Conservation (phyloP, 2,797 vertebrate genomes). For the Sebastes hubbsi region DNA sequence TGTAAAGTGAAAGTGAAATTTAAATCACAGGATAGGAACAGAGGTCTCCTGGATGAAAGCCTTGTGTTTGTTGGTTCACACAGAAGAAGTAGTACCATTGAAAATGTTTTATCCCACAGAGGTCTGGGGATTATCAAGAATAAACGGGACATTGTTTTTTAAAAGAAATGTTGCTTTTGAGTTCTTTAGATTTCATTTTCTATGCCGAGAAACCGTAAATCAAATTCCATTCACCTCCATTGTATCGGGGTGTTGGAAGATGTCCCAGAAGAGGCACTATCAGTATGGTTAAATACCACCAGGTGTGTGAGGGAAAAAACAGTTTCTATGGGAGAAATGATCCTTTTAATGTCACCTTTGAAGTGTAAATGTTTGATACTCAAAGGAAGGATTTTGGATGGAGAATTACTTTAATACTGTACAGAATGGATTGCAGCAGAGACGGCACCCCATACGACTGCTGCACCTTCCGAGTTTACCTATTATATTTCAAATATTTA, state of each 20-base stretch:
- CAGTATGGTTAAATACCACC: not conserved
- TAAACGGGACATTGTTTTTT: not conserved
- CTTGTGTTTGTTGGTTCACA: no score
- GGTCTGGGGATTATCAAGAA: not conserved
- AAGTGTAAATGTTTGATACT: not conserved
- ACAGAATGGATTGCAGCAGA: not conserved
- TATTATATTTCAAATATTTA: no score
- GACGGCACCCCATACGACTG: rapidly evolving
- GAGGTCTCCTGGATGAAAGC: no score
- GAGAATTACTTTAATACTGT: not conserved
- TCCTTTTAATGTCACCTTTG: conserved; percentile 19
- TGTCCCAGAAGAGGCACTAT: not conserved
- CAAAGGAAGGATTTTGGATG: not conserved
- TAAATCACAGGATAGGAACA: no score
- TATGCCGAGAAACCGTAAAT: not conserved
- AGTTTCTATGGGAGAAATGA: not conserved
- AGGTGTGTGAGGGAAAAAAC: not conserved
- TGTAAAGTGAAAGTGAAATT: not conserved
- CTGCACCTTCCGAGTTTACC: not conserved
- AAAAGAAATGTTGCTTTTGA: not conserved
- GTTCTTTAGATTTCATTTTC: not conserved
- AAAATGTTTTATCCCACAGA: not conserved
- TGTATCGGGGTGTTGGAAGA: not conserved
- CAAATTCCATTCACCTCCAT: not conserved
- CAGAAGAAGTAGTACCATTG: not conserved